phyloP scores from a whole-genome alignment of 2,113 vertebrate genomes.

The Thomomys bottae region DNA sequence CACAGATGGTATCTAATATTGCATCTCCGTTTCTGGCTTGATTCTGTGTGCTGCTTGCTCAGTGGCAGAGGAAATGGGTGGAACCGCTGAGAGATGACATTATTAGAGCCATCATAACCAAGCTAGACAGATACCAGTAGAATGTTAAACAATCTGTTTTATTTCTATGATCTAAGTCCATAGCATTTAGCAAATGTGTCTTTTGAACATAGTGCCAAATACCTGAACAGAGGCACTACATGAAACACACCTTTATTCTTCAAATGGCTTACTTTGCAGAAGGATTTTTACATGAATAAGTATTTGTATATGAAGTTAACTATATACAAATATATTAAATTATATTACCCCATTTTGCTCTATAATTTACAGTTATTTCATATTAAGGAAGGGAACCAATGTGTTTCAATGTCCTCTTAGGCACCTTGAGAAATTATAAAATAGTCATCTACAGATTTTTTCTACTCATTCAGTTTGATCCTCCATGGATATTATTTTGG shows the following conservation, averaged over 20 bases:
- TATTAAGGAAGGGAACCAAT: background rate
- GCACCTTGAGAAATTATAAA: background rate
- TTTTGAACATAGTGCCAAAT: constrained; percentile 14
- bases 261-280: constrained; percentile 21
- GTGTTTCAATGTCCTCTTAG: background rate
- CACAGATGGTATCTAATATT: constrained; percentile 67
- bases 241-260: background rate
- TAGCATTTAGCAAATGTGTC: constrained; percentile 35
- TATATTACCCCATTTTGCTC: constrained; percentile 12
- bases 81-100: constrained; percentile 10
- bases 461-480: background rate
- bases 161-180: constrained; percentile 17
- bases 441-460: background rate
- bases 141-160: constrained; percentile 53
- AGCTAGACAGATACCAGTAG: constrained; percentile 54
- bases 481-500: background rate
- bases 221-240: background rate
- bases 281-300: constrained; percentile 3
- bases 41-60: constrained; percentile 47
- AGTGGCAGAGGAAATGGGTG: constrained; percentile 17
- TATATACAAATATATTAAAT: background rate
- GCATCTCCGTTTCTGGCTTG: constrained; percentile 24
- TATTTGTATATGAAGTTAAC: background rate
- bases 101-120: background rate
- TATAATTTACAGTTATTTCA: background rate